Percentiles rank a stretch among this genome's conserved stretches.
phyloP scores from a whole-genome alignment of 2,113 vertebrate species.

The Corythornis cristatus region DNA sequence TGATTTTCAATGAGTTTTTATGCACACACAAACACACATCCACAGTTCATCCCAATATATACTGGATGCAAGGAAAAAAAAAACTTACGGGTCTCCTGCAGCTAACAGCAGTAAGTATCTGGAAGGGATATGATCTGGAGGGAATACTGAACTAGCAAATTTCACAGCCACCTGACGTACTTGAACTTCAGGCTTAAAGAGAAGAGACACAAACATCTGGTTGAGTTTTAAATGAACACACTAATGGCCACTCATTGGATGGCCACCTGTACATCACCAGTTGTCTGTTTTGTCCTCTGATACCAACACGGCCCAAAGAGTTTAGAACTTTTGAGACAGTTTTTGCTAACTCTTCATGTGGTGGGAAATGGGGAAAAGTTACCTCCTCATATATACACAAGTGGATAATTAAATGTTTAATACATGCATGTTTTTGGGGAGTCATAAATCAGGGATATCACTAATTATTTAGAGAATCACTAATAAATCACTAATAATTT shows the following conservation, averaged over 20 bases:
- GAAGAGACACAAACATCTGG: neutral
- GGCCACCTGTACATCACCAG: neutral
- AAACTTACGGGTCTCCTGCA: slow-evolving; percentile 95
- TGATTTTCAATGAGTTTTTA: neutral
- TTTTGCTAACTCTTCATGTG: neutral
- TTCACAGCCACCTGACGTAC: slow-evolving; percentile 98
- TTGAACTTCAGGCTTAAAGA: slow-evolving; percentile 92
- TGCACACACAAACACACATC: neutral
- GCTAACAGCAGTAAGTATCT: slow-evolving; percentile 95
- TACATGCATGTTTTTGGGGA: neutral
- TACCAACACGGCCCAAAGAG: neutral
- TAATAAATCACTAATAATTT: too few relatives aligned
- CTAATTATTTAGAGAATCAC: neutral
- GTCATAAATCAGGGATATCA: neutral
- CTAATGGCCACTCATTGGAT: neutral
- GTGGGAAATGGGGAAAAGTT: neutral
- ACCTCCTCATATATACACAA: neutral
- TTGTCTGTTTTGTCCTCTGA: neutral
- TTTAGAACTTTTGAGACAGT: neutral
- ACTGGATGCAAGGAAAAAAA: neutral
- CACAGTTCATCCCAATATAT: neutral
- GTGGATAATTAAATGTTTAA: neutral
- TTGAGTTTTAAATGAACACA: neutral
- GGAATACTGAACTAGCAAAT: slow-evolving; percentile 94
- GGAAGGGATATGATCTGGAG: slow-evolving; percentile 93